Evolutionary conservation across 2,113 vertebrate genomes (phyloP).

Genomic region (Steatornis caripensis): DNA sequence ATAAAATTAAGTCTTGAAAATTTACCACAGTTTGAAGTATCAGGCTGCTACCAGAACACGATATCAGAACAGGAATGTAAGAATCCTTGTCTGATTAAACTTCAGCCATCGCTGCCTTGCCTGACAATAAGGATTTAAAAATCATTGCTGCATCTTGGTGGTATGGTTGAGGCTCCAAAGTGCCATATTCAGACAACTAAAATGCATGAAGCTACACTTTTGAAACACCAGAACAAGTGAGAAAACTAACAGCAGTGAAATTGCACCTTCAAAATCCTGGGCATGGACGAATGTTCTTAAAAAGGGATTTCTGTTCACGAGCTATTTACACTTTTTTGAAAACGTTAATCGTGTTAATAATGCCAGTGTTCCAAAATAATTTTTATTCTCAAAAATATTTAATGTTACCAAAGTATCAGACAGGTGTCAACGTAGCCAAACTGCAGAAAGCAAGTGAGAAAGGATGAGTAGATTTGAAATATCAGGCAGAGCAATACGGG

Average conservation of each 20-base stretch:
- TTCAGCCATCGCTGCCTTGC: background rate
- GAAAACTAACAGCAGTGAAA: background rate
- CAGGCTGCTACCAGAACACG: background rate
- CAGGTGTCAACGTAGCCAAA: background rate
- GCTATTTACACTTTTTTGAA: background rate
- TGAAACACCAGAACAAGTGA: background rate
- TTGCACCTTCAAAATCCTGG: background rate
- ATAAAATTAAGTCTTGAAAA: background rate
- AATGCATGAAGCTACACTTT: background rate
- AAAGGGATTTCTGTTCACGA: background rate
- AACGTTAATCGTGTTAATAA: background rate
- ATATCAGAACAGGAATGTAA: background rate
- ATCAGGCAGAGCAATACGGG: background rate
- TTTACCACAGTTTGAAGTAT: background rate
- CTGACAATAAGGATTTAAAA: background rate
- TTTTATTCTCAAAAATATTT: background rate
- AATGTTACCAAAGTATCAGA: background rate
- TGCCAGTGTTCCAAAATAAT: background rate
- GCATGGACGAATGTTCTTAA: background rate
- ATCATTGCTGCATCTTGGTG: background rate
- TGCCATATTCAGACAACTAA: background rate
- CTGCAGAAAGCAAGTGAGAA: background rate
- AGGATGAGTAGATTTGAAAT: background rate
- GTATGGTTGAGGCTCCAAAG: background rate
- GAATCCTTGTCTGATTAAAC: background rate